Evolutionary conservation across 1,140 invertebrate genomes (phyloP).

Genomic region (Yoshiicerus persimilis): DNA sequence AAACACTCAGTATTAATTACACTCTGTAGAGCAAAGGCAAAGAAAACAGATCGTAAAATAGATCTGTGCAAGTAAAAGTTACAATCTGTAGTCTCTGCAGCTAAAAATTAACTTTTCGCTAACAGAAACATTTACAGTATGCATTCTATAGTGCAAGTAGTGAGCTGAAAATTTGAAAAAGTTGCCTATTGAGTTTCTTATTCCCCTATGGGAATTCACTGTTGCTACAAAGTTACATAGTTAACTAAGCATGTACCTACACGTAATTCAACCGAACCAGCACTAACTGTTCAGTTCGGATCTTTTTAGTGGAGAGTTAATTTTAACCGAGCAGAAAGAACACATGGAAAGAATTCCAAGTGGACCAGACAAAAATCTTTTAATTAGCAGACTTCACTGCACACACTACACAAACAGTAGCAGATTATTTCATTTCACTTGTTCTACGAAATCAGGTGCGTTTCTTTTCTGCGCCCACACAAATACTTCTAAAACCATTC

Average conservation of each 20-base stretch:
- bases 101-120: not conserved
- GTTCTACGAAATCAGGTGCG: too few relatives aligned
- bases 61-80: not conserved
- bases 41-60: not conserved
- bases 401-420: not conserved
- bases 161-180: not conserved
- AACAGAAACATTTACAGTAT: not conserved
- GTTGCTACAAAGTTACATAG: not conserved
- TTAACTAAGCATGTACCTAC: not conserved
- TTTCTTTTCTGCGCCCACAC: too few relatives aligned
- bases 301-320: not conserved
- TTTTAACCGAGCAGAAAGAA: not conserved
- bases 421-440: too few relatives aligned
- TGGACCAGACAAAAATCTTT: not conserved
- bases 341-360: not conserved
- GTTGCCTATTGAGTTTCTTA: not conserved
- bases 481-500: too few relatives aligned
- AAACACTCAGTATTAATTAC: too few relatives aligned
- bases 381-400: not conserved
- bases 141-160: not conserved
- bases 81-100: not conserved
- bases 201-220: not conserved
- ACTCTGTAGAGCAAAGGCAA: not conserved
- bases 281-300: not conserved
- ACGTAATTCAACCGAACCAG: not conserved